These are phyloP conservation scores for Pachypeltis micranthus DNA, from an alignment of 1,140 invertebrate genomes.

Conservation along the genomic window DNA sequence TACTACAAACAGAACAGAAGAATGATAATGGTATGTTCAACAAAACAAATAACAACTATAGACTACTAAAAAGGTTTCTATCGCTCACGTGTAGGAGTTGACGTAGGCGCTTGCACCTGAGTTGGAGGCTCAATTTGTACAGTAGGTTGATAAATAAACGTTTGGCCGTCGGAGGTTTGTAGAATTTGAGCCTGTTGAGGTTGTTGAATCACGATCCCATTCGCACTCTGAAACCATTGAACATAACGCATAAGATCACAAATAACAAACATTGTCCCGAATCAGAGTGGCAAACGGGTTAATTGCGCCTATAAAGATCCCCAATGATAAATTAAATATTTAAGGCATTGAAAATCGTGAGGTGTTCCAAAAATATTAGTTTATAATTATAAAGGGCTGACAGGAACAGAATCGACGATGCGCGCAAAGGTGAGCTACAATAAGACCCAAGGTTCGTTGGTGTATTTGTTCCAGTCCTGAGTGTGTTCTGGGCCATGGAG, in stretches of 20 bases:
- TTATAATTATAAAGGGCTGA: too few species aligned
- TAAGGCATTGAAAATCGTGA: too few species aligned
- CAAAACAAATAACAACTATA: too few species aligned
- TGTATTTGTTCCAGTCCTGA: too few species aligned
- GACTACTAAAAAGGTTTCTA: conserved; percentile 10
- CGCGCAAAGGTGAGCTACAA: too few species aligned
- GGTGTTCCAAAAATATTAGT: too few species aligned
- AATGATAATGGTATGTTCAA: conserved; percentile 25
- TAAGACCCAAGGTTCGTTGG: too few species aligned
- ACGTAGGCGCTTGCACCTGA: conserved; percentile 45
- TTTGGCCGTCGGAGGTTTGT: conserved; percentile 87
- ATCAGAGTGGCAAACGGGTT: too few species aligned
- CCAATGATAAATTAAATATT: too few species aligned
- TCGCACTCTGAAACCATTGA: conserved; percentile 30
- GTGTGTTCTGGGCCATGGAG: too few species aligned
- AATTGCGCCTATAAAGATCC: conserved; percentile 32
- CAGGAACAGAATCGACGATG: too few species aligned
- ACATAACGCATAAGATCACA: conserved; percentile 17
- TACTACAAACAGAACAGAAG: conserved; percentile 38
- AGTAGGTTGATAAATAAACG: conserved; percentile 72
- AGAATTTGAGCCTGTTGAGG: conserved; percentile 61
- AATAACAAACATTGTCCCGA: conserved; percentile 15
- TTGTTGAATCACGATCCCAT: conserved; percentile 43
- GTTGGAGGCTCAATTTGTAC: conserved; percentile 45
- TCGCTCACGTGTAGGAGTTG: conserved; percentile 42